phyloP scores from a whole-genome alignment of 2,113 vertebrate genomes.

The Numida meleagris region DNA sequence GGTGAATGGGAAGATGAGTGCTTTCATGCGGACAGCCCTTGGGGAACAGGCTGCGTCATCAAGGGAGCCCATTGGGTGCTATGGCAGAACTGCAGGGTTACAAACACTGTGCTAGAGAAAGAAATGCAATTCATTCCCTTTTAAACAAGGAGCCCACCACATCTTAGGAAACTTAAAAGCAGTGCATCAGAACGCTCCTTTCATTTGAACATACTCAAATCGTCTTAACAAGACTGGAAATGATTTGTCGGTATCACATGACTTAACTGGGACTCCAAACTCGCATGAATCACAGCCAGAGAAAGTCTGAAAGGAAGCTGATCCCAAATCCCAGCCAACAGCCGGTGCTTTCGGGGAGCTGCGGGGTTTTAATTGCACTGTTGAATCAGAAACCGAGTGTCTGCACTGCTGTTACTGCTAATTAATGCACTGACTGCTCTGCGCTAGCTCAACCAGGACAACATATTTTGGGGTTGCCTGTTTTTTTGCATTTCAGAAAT shows the following conservation, averaged over 20 bases:
- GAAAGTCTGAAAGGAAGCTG: neutral
- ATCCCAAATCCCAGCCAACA: neutral
- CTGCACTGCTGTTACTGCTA: neutral
- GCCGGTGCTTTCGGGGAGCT: neutral
- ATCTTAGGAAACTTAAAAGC: neutral
- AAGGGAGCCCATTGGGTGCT: rapidly evolving
- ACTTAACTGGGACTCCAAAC: neutral
- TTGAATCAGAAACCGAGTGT: neutral
- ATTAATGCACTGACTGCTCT: conserved; percentile 10
- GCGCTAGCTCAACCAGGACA: neutral
- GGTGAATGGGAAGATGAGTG: rapidly evolving
- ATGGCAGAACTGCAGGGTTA: neutral
- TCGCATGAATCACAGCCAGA: rapidly evolving
- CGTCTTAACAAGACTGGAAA: neutral
- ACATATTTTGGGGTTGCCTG: conserved; percentile 24
- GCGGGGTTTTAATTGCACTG: conserved; percentile 19
- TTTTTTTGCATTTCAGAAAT: neutral
- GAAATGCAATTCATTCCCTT: neutral
- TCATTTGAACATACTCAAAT: neutral
- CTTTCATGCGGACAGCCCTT: neutral
- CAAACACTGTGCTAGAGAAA: rapidly evolving
- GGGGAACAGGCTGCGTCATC: rapidly evolving
- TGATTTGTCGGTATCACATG: neutral
- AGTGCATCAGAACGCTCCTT: neutral
- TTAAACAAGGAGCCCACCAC: neutral